Base-by-base conservation (phyloP, 2,888 invertebrate species). In the Drosophila pegasa region DNA sequence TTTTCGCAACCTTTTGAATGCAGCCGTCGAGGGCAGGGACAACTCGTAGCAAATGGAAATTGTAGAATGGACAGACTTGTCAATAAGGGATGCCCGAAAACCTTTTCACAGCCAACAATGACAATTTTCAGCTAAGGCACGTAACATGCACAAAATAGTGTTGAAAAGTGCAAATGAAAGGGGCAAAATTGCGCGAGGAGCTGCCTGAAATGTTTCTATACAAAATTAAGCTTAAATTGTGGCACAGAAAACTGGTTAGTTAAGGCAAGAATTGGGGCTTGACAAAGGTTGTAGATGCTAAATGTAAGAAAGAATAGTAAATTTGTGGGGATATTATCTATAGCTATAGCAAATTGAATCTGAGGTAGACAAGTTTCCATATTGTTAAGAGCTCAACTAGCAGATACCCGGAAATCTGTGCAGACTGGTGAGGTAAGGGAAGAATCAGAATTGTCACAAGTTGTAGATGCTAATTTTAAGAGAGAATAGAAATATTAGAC, bases 1-100 rank as follows among this genome's bases (percentile, higher is more conserved):
- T 72, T 74, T 71, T 75, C 31, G 18, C 27, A 45, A 57, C 38
- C 43, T 60, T 60, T 64, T 50, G 59, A 60, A 58, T 71, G 59
- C 73, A 72, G 45, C 43, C 27, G 22, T 22, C 38, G 38, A n/a
- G n/a, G 37, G 20, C 2, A 33, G 14, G 14, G 5, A 4, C 2
- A 31, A 8, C 3, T 48, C 29, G 31, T 14, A 48, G 31, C 14
- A 33, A 48, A 48, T 48, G 29, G 7, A 35, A 60, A 70, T 33
- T 43, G 37, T 14, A 37, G 40, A 56, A 35, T 35, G 50, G 50
- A 50, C 50, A 38, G 38, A 38, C 29, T 38, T 38, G 38, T 38
- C 52, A 38, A 52, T 50, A 38, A 38, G 27, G 52, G 38, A 51
- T 51, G 35, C 35, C 22, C 22, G 7, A 31, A 18, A 33, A 35